phyloP scores from a whole-genome alignment of 64 coral and sea anemone species.

The Porites australiensis region DNA sequence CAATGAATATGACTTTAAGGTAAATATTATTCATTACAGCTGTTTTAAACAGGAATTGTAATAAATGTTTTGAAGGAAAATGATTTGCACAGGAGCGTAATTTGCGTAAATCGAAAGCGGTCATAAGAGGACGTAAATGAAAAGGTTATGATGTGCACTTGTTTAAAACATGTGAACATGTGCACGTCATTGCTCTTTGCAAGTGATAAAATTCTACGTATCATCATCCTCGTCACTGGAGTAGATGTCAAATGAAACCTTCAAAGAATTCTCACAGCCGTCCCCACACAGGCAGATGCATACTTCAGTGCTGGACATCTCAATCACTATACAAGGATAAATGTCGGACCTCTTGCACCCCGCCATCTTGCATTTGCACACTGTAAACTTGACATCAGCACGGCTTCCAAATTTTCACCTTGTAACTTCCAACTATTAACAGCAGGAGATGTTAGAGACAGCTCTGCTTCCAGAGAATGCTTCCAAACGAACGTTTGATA shows the following conservation, averaged over 20 bases:
- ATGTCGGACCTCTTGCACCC: not conserved
- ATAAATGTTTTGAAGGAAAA: too few relatives aligned
- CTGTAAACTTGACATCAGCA: not conserved
- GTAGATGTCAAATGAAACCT: not conserved
- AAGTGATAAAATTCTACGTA: too few relatives aligned
- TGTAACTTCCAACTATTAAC: not conserved
- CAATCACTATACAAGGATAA: not conserved
- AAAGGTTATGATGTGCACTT: too few relatives aligned
- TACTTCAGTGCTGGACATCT: not conserved
- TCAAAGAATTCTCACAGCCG: not conserved
- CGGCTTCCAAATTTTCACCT: not conserved
- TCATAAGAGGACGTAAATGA: too few relatives aligned
- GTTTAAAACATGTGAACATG: too few relatives aligned
- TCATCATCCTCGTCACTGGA: not conserved
- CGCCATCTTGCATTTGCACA: not conserved
- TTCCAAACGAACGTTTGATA: not conserved
- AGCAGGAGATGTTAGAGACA: not conserved
- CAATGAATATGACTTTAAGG: too few relatives aligned
- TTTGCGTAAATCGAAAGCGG: too few relatives aligned
- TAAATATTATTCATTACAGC: too few relatives aligned
- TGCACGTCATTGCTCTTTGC: too few relatives aligned
- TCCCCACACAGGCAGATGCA: not conserved
- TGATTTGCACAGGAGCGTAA: too few relatives aligned
- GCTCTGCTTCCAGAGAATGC: not conserved
- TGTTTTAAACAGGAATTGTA: too few relatives aligned